Evolutionary conservation across 1,140 invertebrate species (phyloP), one percentile per base, ranked within the genome.

Genomic region (Drosophila lini): DNA sequence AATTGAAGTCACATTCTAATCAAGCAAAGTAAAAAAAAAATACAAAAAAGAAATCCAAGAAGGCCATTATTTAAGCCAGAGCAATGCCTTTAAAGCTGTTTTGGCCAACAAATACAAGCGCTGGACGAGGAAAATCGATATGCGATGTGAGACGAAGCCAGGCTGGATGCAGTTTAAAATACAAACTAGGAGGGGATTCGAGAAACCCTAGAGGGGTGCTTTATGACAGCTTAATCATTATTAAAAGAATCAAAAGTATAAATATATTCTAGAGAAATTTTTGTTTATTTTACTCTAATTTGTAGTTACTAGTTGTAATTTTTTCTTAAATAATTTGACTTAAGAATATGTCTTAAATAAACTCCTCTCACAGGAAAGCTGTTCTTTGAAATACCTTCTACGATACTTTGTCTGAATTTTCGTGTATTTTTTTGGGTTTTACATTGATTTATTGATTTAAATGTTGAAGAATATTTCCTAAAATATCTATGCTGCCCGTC

Each of bases 1-100:
- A 76, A 76, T 56, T 68, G 45, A 76, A 77, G 73, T 67, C 73
- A 41, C 48, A 76, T 76, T 76, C 42, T 76, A 77, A 76, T 77
- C 62, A 31, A 55, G 48, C 48, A 60, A 40, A 67, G 52, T 40
- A 19, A 38, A 40, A 42, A 64, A 22, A 15, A 3, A 11, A 25
- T 10, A 40, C 22, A n/a, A 11, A 25, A 48, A 16, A 19, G 1
- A 11, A 16, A 34, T 70, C 31, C 15, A 50, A 10, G 7, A 42
- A 42, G 34, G 22, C 42, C 10, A 28, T 38, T 31, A 11, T 36
- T 31, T 48, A 42, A 48, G 38, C 8, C n/a, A 15, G 38, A 22
- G 28, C 10, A 7, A 41, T 48, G 28, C 36, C 44, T 48, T 70
- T 50, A 28, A 58, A 36, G 28, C 31, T 71, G 32, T 67, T 69